phyloP scores from a whole-genome alignment of 2,888 invertebrate genomes.

The Dasysyrphus albostriatus region DNA sequence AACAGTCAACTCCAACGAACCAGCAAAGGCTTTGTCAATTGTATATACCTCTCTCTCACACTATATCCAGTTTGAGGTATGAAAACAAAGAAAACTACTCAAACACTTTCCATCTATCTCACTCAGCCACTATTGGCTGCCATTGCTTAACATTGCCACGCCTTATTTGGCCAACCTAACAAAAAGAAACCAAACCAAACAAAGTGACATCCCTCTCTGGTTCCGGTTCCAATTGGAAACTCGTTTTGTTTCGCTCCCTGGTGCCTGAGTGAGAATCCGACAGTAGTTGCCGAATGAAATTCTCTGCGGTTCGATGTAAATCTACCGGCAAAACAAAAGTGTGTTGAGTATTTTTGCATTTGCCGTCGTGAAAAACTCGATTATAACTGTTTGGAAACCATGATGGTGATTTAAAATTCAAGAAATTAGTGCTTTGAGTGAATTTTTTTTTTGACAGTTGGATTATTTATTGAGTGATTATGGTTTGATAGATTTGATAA shows the following conservation, averaged over 20 bases:
- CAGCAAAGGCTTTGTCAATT: background rate
- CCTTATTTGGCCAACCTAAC: conserved; percentile 43
- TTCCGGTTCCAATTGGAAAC: conserved; percentile 67
- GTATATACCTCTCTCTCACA: conserved; percentile 46
- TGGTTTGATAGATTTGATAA: conserved; percentile 44
- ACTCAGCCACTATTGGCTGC: conserved; percentile 56
- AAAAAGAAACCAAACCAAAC: conserved; percentile 33
- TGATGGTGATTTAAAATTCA: conserved; percentile 24
- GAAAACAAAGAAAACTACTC: conserved; percentile 18
- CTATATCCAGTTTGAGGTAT: background rate
- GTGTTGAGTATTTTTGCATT: conserved; percentile 52
- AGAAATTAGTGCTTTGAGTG: conserved; percentile 52
- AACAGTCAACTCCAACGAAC: conserved; percentile 31
- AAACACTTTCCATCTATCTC: conserved; percentile 43
- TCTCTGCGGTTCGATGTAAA: conserved; percentile 68
- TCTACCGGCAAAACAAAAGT: conserved; percentile 42
- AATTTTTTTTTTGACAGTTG: conserved; percentile 44
- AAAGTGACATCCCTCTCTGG: conserved; percentile 57
- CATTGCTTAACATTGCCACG: conserved; percentile 40
- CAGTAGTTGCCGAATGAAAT: conserved; percentile 73
- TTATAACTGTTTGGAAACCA: conserved; percentile 8
- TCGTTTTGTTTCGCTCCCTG: conserved; percentile 72
- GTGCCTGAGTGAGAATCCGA: conserved; percentile 62
- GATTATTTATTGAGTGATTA: conserved; percentile 53
- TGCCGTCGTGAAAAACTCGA: conserved; percentile 70